phyloP scores from a whole-genome alignment of 2,113 vertebrate genomes.

The Ramphastos sulfuratus region DNA sequence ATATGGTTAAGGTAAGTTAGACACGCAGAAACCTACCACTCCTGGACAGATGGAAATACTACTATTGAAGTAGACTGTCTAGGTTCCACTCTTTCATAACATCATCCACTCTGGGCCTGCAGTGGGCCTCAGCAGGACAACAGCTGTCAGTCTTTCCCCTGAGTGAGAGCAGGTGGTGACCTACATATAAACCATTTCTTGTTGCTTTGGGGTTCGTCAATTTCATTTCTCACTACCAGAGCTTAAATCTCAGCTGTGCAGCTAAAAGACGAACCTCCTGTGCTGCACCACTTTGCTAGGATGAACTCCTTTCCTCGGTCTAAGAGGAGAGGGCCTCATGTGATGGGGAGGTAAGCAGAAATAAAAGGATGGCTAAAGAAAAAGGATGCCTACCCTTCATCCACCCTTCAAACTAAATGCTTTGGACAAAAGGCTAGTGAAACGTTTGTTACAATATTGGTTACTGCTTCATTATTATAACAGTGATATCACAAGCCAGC shows the following conservation, averaged over 20 bases:
- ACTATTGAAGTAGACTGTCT: background rate
- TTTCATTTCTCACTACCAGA: background rate
- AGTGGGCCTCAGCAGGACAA: background rate
- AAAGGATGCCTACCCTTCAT: background rate
- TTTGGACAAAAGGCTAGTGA: background rate
- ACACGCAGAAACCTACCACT: background rate
- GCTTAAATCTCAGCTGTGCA: background rate
- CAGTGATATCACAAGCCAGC: background rate
- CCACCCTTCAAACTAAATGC: background rate
- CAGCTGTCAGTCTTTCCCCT: background rate
- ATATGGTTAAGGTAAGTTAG: background rate
- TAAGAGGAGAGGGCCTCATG: background rate
- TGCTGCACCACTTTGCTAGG: background rate
- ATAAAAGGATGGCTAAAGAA: background rate
- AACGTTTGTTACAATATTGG: background rate
- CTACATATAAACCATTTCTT: background rate
- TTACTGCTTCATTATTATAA: background rate
- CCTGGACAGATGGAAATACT: background rate
- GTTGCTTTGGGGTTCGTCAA: background rate
- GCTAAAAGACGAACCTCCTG: background rate
- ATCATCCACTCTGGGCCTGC: background rate
- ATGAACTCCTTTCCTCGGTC: background rate
- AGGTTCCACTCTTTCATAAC: background rate
- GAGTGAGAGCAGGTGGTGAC: constrained; percentile 30
- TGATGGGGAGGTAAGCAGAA: background rate